Base-by-base conservation (phyloP, 2,888 invertebrate species). In the Synergus umbraculus region DNA sequence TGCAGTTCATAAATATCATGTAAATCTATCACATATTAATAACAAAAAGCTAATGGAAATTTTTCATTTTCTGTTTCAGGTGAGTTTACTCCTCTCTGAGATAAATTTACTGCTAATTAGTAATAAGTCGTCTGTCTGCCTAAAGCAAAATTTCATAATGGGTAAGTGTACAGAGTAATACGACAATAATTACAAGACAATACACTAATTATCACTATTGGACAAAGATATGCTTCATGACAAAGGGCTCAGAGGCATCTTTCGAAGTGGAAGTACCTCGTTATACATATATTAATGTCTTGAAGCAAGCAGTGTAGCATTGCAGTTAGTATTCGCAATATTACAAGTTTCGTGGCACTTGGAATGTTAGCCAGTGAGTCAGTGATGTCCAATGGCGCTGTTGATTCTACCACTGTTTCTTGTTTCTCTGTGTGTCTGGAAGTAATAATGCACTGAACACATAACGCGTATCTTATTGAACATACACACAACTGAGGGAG, bases 271-370 rank as follows among this genome's bases (percentile, higher is more conserved):
- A 46, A 49, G 37, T 54, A 49, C 29, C 9, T 69, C 37, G 46
- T 69, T 37, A 29, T 29, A 29, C 29, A 37, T 69, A 29, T 29
- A 69, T 54, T 69, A 69, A 37, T 29, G 49, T 69, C 9, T 49
- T 22, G 69, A 49, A 69, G 49, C 69, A 69, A 49, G 49, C 69
- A 69, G 22, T 54, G 49, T 49, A 37, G 73, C 15, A 54, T 73
- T 73, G 13, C 49, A n/a, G 54, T 54, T 37, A 65, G 73, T 54
- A 73, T 49, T 37, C 37, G 49, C 49, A 54, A 73, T 73, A 73
- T 73, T 73, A 73, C 73, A 73, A 73, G 73, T 73, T 73, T 73
- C 37, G 73, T 54, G 73, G 54, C n/a, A 49, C 73, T 46, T n/a
- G 37, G 15, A 73, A 54, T 54, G 73, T 54, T 69, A 29, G 0